Evolutionary conservation across 2,113 vertebrate genomes (phyloP), one percentile per base, ranked within the genome.

Genomic region (Nibea coibor): DNA sequence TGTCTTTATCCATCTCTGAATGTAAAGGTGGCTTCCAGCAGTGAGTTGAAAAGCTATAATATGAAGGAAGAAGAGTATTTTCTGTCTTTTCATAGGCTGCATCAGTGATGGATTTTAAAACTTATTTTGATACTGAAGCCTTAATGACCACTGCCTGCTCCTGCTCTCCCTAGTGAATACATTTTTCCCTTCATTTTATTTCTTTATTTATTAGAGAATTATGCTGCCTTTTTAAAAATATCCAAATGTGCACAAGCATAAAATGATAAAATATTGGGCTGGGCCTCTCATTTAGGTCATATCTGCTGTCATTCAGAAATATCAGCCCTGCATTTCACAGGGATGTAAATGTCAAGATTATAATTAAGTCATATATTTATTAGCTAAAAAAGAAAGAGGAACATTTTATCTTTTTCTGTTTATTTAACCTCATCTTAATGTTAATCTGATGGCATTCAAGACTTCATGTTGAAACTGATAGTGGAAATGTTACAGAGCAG

Each of bases 341-440:
- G 39, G 50, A 80, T 45, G n/a, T 20, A 80, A 72, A 80, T 53
- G 5, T 6, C 22, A 66, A 71, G 42, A 71, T 64, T 66, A 68
- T 74, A 70, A 80, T 80, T 48, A 72, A 68, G 68, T 42, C 5
- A 72, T 11, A 73, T 20, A 84, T 75, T 26, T 59, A 67, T 69
- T 45, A 45, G n/a, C 66, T 72, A 39, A 39, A 39, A 39, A 31
- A 78, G 64, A 26, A 81, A 56, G 16, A 24, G 31, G 31, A 66
- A 59, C n/a, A 80, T 31, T 56, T 9, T 6, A 72, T 72, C 42
- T 67, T 7, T 39, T 4, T 59, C 4, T 0, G 28, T 17, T 48
- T 53, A 63, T 67, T 75, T 75, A 83, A 71, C 56, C 65, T 43
- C 43, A 43, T 61, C 17, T 69, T 69, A 9, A 11, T 8, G 3